Base-by-base conservation (phyloP, 2,888 invertebrate genomes). In the Macrosoma leucophasiata region DNA sequence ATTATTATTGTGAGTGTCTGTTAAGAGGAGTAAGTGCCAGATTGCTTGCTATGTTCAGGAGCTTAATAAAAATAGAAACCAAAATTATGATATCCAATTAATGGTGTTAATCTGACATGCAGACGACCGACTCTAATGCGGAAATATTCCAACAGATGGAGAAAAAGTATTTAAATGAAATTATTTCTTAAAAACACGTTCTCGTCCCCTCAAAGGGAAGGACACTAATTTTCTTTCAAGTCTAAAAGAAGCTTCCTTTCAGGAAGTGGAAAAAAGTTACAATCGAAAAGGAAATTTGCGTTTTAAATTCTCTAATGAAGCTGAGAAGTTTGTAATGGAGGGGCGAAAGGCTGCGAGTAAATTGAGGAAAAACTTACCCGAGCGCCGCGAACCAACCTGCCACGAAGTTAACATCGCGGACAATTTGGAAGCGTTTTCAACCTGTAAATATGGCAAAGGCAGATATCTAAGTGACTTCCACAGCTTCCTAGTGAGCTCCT, bases 241-340 rank as follows among this genome's bases (percentile, higher is more conserved):
- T 79, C 74, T 69, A 72, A 81, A 84, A 82, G 76, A 78, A 78
- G 78, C 74, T 77, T 78, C 72, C 74, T 79, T 78, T 77, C 76
- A 74, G 78, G 77, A 68, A 74, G 74, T 78, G 68, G 75, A 82
- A 81, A 82, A 81, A 84, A 84, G 81, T 82, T 84, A 82, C 82
- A 82, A 82, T 78, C 82, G 79, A 77, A 82, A 76, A 73, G 78
- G 79, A 78, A 84, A 84, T 84, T 84, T 84, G 84, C 81, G 82
- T 81, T 84, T 84, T 84, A 84, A 84, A 82, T 81, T 78, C 73
- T 81, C 84, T 84, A 84, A 84, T 82, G 82, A 82, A 82, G 76
- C 81, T 70, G 76, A 77, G 84, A 82, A 84, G 67, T 82, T 84
- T 72, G 67, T 73, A 79, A 82, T 82, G 81, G 79, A 77, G 78